These are phyloP conservation scores for Cuculus canorus DNA, from an alignment of 2,797 vertebrate species.

Conservation along the genomic window DNA sequence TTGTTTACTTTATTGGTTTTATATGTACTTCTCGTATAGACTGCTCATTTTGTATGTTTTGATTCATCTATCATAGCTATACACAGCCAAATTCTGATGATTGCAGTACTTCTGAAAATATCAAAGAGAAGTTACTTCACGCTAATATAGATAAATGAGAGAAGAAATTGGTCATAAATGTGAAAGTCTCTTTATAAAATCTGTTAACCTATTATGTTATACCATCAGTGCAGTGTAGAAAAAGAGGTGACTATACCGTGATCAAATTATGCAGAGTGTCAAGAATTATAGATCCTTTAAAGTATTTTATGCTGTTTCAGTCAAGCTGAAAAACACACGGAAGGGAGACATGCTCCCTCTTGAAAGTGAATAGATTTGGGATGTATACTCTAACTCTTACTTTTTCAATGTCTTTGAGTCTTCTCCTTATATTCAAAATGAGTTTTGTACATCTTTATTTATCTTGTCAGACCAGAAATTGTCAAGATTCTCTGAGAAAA, in stretches of 20 bases:
- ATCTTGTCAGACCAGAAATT: slow-evolving; percentile 62
- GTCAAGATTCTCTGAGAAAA: slow-evolving; percentile 62
- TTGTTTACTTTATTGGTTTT: neutral
- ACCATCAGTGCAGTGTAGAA: neutral
- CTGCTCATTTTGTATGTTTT: neutral
- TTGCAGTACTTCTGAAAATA: neutral
- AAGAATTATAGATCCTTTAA: neutral
- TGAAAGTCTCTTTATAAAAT: neutral
- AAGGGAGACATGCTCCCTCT: neutral
- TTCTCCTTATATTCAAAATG: neutral
- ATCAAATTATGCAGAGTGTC: neutral
- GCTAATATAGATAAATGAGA: neutral
- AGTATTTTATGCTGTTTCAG: neutral
- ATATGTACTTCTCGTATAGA: neutral
- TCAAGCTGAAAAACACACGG: neutral
- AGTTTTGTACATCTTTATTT: slow-evolving; percentile 48
- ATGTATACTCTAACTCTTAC: neutral
- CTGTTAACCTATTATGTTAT: neutral
- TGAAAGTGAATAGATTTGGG: slow-evolving; percentile 20
- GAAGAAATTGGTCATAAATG: neutral
- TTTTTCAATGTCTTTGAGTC: slow-evolving; percentile 35
- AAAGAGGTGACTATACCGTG: neutral
- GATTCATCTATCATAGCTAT: neutral
- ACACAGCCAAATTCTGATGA: neutral
- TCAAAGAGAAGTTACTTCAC: neutral